These are phyloP conservation scores for Halcyon malimbica DNA, from an alignment of 2,113 vertebrate genomes.

Conservation along the genomic window DNA sequence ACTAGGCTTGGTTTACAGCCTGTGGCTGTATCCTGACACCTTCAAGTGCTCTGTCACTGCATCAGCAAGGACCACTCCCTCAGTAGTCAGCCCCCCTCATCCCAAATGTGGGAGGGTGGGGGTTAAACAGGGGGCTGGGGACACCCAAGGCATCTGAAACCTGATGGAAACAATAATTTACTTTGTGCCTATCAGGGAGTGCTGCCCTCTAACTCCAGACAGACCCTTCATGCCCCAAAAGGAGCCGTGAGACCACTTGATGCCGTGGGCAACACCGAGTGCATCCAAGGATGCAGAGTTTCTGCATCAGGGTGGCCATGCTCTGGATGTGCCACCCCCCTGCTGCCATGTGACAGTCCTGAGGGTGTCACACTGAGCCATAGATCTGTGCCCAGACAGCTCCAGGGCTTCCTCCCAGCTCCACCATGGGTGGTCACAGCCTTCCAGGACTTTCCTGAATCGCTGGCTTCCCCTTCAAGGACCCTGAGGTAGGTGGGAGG, in stretches of 20 bases:
- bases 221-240: neutral
- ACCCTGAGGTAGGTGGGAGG: neutral
- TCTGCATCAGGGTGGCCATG: fast-evolving
- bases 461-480: neutral
- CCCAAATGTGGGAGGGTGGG: neutral
- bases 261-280: neutral
- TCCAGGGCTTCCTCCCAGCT: neutral
- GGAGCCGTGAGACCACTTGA: fast-evolving
- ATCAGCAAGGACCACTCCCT: neutral
- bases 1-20: neutral
- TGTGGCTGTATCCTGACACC: neutral
- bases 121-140: neutral
- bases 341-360: neutral
- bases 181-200: neutral
- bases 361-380: neutral
- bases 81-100: neutral
- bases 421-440: neutral
- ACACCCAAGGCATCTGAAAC: neutral
- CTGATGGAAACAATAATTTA: neutral
- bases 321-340: neutral
- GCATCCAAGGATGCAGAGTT: neutral
- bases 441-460: neutral
- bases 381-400: neutral
- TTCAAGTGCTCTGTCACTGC: neutral
- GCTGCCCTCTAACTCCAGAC: neutral